Evolutionary conservation across 1,140 invertebrate species (phyloP).

Genomic region (Monomorium pharaonis): DNA sequence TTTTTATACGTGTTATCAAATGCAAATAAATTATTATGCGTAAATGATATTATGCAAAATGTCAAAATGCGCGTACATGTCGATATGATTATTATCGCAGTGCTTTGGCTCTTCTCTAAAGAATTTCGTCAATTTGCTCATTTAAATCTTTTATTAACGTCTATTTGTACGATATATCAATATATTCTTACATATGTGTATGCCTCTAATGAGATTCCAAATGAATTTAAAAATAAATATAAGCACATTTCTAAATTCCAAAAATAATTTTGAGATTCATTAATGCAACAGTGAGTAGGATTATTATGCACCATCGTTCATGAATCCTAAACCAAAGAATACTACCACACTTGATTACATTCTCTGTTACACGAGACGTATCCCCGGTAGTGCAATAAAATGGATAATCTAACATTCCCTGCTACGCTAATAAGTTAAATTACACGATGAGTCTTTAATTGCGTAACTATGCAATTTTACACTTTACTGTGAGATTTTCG

Average conservation of each 20-base stretch:
- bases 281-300: neutral
- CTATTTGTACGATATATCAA: neutral
- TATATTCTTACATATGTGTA: neutral
- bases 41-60: slow-evolving; percentile 51
- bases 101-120: neutral
- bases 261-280: slow-evolving; percentile 12
- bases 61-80: neutral
- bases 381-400: neutral
- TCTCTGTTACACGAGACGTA: neutral
- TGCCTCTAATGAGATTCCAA: slow-evolving; percentile 17
- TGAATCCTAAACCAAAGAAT: neutral
- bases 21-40: slow-evolving; percentile 47
- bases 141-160: neutral
- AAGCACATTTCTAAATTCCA: neutral
- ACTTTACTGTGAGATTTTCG: neutral
- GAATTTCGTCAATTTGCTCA: neutral
- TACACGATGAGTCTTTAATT: neutral
- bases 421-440: neutral
- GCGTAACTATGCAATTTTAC: neutral
- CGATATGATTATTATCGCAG: neutral
- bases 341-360: neutral
- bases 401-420: neutral
- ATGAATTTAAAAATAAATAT: neutral
- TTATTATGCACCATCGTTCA: neutral
- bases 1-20: neutral